Evolutionary conservation across 1,140 invertebrate species (phyloP), one percentile per base, ranked within the genome.

Genomic region (Musca vetustissima): DNA sequence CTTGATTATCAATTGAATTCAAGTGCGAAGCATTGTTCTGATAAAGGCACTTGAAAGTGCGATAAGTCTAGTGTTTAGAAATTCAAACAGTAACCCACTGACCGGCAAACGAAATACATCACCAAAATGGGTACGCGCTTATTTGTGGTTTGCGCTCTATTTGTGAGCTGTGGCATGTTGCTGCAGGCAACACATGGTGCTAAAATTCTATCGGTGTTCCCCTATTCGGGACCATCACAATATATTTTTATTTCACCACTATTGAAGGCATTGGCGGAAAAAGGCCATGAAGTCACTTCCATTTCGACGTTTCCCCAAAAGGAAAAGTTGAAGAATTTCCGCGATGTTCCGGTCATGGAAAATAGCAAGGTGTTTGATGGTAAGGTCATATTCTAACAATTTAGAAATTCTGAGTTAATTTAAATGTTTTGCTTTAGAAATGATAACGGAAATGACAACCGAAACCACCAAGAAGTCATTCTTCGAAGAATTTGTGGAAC

Each of bases 241-340:
- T 78, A 80, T 19, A 79, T 80, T 61, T 74, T 78, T 19, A 76
- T 72, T 0, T 71, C 77, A 24, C 69, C 73, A 15, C 74, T 86
- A 48, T 43, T 85, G 0, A 80, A 81, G 53, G 78, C 77, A 47
- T 70, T 87, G 48, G 76, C 81, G 0, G 70, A 73, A 22, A 72
- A 78, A 24, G 84, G 84, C 19, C 85, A 86, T 72, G 76, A 86
- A 64, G 78, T 85, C 0, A 85, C 83, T 6, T 77, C 84, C 8
- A 79, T 85, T 6, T 83, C 81, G 55, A 79, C 80, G 0, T 83
- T 81, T 69, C 79, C 77, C n/a, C 71, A 81, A 66, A 76, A 76
- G 25, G 70, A 75, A 52, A 64, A 55, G 0, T 69, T 73, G 0
- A 64, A 71, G 15, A 82, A 82, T 47, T 82, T 80, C 67, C 73